Evolutionary conservation across 2,113 vertebrate species (phyloP), one percentile per base, ranked within the genome.

Genomic region (Toxotes chatareus): DNA sequence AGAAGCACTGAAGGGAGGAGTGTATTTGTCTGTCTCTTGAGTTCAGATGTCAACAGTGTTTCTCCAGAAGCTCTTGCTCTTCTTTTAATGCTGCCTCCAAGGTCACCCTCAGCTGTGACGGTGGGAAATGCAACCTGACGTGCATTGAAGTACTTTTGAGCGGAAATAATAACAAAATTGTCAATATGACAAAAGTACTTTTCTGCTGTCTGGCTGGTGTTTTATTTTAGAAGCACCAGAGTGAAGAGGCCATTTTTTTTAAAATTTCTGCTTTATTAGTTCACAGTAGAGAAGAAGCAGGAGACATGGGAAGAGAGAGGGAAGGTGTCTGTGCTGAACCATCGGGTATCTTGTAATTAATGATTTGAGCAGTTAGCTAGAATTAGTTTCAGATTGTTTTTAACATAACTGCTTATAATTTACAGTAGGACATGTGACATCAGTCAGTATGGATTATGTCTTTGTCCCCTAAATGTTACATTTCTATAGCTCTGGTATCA

Each of bases 161-260:
- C 7, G 12, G 21, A 78, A 75, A 31, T 85, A 68, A 83, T 71
- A 83, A 73, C 65, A 64, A 49, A 82, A 62, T 64, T 67, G 49
- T 6, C 8, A 27, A 38, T 60, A 57, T 55, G 51, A 62, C 56
- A 46, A 16, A 68, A 53, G 38, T 53, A 34, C 17, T 67, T 57
- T 65, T 49, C 61, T 72, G 23, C 13, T 71, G 73, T 67, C 55
- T 72, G 79, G 13, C 56, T 63, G 36, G 6, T 72, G 65, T 63
- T 86, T 59, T 47, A 53, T 76, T 84, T 79, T 53, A 27, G 42
- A 69, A 57, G 61, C 23, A 73, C 47, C 7, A 53, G 1, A 68
- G 19, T 57, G 27, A 38, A 31, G 21, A 66, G 14, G 27, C 0
- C 0, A 9, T 66, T 67, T 38, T 73, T 59, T 65, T 1, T 10